Conservation (phyloP, 2,797 vertebrate species). For the Heteromormyrus szaboi region DNA sequence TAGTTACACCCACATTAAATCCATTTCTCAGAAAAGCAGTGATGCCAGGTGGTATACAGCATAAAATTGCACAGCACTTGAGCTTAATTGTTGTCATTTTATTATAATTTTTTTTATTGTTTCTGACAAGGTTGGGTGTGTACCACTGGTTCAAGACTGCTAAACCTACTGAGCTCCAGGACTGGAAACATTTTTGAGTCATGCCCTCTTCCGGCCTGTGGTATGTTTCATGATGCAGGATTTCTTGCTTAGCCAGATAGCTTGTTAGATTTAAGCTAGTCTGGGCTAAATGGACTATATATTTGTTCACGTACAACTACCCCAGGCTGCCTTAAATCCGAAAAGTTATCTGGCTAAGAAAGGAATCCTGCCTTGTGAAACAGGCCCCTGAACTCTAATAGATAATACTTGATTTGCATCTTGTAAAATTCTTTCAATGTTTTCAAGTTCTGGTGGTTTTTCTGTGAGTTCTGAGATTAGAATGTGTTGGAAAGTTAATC, state of each 20-base stretch:
- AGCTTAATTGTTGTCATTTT: background rate
- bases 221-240: background rate
- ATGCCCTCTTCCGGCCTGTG: background rate
- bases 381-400: background rate
- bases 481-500: background rate
- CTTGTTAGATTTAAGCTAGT: background rate
- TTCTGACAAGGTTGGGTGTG: background rate
- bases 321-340: background rate
- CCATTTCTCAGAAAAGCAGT: background rate
- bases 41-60: background rate
- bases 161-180: background rate
- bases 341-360: background rate
- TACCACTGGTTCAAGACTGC: background rate
- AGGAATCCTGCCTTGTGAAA: background rate
- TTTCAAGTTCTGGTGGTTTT: background rate
- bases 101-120: background rate
- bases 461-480: background rate
- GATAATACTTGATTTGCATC: background rate
- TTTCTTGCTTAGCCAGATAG: background rate
- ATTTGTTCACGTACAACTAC: background rate
- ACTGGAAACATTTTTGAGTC: background rate
- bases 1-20: background rate
- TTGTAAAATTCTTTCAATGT: background rate
- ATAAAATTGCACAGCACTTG: background rate
- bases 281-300: background rate